Evolutionary conservation across 2,888 invertebrate genomes (phyloP), one percentile per base, ranked within the genome.

Genomic region (Orthonevra nobilis): DNA sequence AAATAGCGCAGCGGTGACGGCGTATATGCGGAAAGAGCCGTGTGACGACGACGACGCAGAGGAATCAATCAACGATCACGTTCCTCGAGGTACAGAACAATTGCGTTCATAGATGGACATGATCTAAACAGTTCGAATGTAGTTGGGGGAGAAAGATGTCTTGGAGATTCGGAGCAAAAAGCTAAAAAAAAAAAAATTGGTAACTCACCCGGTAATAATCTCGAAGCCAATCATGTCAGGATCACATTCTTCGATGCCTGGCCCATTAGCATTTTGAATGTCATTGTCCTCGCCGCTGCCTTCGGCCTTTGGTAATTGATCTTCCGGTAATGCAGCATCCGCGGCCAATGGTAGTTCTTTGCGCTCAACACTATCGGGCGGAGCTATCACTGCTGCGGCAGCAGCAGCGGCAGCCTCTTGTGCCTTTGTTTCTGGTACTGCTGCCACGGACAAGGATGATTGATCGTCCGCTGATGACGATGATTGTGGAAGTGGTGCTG

Each of bases 201-300:
- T 28, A 72, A 85, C 89, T 90, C 90, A 92, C 92, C 95, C 97
- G 82, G 96, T 97, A 85, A 96, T 93, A 86, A 97, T 92, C 90
- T 97, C 97, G 89, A 97, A 97, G 83, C 96, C 95, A 84, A 95
- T 92, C 93, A 95, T 94, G 89, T 96, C 96, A 50, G 94, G 92
- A 89, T 96, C 95, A 88, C 96, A 96, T 89, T 95, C 95, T 86
- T 95, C 95, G 79, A 83, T 82, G 56, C 81, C 75, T 66, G 68
- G 82, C 79, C 70, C 82, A 83, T 82, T 83, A 66, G 82, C 75
- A 79, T 83, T 83, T 75, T 81, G 81, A 63, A 72, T 70, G 58
- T 81, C 83, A 73, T 73, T 82, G 82, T 85, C 82, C 81, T 84
- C 84, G 72, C 81, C 81, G 56, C 48, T 61, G 83, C 82, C 58